A percentile compares a stretch with the other conserved stretches of the same genome.
Conservation (phyloP, 64 coral and sea anemone genomes). For the Montipora cactus region DNA sequence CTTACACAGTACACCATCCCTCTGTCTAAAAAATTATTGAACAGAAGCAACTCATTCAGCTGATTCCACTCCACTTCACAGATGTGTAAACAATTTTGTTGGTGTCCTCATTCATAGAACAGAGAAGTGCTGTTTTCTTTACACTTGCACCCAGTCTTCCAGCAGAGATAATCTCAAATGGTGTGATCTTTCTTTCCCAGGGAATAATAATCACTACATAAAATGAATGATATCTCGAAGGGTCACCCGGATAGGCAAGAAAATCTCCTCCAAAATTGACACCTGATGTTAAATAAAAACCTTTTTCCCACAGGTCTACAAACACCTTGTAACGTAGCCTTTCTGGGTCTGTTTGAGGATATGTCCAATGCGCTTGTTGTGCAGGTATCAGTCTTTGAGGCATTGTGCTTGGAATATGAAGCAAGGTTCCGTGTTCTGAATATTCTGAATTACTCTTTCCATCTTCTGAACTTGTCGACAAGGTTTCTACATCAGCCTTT, state of each 20-base stretch:
- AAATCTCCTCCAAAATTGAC: conserved; percentile 97
- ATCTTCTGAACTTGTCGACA: neutral
- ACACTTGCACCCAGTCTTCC: conserved; percentile 94
- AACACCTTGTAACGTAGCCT: conserved; percentile 73
- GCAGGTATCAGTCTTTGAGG: conserved; percentile 12
- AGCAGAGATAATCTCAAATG: conserved; percentile 81
- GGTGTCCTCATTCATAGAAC: conserved; percentile 56
- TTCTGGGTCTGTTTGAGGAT: conserved; percentile 75
- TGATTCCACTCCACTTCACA: conserved; percentile 93
- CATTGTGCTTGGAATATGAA: conserved; percentile 81
- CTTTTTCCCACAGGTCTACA: conserved; percentile 90
- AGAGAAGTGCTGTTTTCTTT: conserved; percentile 95
- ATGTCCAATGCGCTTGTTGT: conserved; percentile 50
- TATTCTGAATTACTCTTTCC: neutral
- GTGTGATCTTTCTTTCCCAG: conserved; percentile 62
- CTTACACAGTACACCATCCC: neutral
- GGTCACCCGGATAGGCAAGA: conserved; percentile 92
- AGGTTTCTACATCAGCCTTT: neutral
- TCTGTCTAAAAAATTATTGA: neutral
- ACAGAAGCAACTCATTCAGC: conserved; percentile 11
- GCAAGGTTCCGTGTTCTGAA: conserved; percentile 46
- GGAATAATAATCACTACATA: conserved; percentile 87
- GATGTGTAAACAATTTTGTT: conserved; percentile 86
- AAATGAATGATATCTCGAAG: conserved; percentile 93
- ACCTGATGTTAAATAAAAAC: conserved; percentile 87